Evolutionary conservation across 2,888 invertebrate species (phyloP), one percentile per base, ranked within the genome.

Genomic region (Archaeoteleia sp.): DNA sequence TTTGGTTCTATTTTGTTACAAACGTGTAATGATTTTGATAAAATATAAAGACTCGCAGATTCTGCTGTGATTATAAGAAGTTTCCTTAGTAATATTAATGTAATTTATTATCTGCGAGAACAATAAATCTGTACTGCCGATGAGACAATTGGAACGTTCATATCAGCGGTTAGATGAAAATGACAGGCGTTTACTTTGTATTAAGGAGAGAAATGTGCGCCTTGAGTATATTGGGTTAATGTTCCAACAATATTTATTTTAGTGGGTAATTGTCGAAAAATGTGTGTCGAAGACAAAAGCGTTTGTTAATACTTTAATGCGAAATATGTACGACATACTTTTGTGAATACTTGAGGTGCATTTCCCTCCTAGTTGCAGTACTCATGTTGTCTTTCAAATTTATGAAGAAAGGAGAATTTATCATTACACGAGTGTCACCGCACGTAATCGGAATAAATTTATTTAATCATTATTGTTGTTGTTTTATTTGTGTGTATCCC

Each of bases 401-500:
- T 53, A 13, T 49, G 4, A 23, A 23, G 7, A 23, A 46, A 37
- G 14, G 15, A 17, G 17, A 32, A 10, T 13, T 30, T 23, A 51
- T 43, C 60, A 63, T 67, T 66, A 71, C 67, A 71, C 65, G 53
- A 62, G 65, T 67, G 67, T 68, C 53, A 71, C 61, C 62, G 66
- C 71, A 71, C 71, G 43, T 67, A 70, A 58, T 70, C 66, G 46
- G 51, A 74, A 74, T 72, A 74, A 73, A 74, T 72, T 67, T 72
- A 74, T 71, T 70, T 73, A 70, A 72, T 72, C 73, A 67, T 69
- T 55, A 70, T 35, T n/a, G n/a, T n/a, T n/a, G n/a, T n/a, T n/a
- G n/a, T n/a, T n/a, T n/a, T n/a, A n/a, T n/a, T n/a, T n/a, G n/a
- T n/a, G n/a, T n/a, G n/a, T n/a, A n/a, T n/a, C n/a, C n/a, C n/a